phyloP scores from a whole-genome alignment of 2,113 vertebrate genomes.

The Seriola quinqueradiata region DNA sequence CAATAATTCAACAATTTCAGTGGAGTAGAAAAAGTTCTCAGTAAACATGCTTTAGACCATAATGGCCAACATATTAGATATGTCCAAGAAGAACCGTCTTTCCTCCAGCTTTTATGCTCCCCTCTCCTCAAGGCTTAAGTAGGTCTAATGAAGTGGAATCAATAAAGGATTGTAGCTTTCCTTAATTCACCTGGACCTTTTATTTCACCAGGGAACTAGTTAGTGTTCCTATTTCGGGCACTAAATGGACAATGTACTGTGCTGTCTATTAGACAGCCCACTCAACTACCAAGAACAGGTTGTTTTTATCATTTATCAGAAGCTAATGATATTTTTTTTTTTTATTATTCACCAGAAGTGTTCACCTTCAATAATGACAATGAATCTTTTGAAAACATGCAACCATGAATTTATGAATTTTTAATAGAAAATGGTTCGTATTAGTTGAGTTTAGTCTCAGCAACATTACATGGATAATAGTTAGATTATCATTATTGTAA shows the following conservation, averaged over 20 bases:
- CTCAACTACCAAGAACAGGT: neutral
- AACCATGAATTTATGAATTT: neutral
- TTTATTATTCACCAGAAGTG: neutral
- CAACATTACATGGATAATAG: neutral
- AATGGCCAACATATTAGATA: neutral
- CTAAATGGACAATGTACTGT: neutral
- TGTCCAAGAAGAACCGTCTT: neutral
- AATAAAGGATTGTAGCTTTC: constrained; percentile 15
- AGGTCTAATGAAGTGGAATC: constrained; percentile 18
- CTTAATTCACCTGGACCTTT: constrained; percentile 12
- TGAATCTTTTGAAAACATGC: neutral
- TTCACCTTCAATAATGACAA: neutral
- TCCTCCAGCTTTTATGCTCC: constrained; percentile 5
- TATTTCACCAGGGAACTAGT: constrained; percentile 8
- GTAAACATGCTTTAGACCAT: neutral
- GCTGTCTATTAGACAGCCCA: neutral
- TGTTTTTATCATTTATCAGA: neutral
- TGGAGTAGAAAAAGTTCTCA: too few relatives aligned
- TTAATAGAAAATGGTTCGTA: neutral
- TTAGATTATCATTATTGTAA: neutral
- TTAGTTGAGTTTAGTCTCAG: neutral
- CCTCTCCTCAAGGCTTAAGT: neutral
- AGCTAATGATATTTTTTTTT: neutral
- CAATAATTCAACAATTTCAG: neutral
- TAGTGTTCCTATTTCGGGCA: neutral